phyloP scores from a whole-genome alignment of 2,797 vertebrate genomes.

The Ammospiza maritima region DNA sequence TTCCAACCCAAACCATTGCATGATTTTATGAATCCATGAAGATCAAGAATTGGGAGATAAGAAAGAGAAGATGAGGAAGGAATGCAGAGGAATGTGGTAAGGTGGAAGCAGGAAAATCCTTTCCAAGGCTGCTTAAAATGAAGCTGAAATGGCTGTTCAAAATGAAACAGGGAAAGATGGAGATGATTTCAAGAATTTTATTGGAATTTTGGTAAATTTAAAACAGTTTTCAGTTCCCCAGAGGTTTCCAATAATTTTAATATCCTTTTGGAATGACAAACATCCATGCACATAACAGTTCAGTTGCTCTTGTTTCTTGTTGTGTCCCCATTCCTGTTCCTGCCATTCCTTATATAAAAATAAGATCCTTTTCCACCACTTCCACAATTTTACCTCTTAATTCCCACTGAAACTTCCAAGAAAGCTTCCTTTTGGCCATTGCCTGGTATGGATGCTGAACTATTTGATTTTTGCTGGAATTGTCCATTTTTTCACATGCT shows the following conservation, averaged over 20 bases:
- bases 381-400: not conserved
- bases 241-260: not conserved
- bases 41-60: not conserved
- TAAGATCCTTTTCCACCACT: not conserved
- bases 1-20: not conserved
- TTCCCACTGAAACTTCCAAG: not conserved
- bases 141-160: not conserved
- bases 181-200: not conserved
- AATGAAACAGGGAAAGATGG: not conserved
- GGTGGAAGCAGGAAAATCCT: not conserved
- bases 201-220: not conserved
- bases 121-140: constrained; percentile 1
- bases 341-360: not conserved
- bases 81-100: not conserved
- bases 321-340: not conserved
- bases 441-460: fast-evolving
- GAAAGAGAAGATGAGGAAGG: not conserved
- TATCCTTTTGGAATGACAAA: not conserved
- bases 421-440: not conserved
- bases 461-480: not conserved
- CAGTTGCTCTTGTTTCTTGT: not conserved
- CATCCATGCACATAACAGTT: not conserved
- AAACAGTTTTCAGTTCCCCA: not conserved
- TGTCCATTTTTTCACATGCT: not conserved
- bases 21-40: not conserved